phyloP scores from a whole-genome alignment of 2,888 invertebrate species.

The Eristalis intricaria region DNA sequence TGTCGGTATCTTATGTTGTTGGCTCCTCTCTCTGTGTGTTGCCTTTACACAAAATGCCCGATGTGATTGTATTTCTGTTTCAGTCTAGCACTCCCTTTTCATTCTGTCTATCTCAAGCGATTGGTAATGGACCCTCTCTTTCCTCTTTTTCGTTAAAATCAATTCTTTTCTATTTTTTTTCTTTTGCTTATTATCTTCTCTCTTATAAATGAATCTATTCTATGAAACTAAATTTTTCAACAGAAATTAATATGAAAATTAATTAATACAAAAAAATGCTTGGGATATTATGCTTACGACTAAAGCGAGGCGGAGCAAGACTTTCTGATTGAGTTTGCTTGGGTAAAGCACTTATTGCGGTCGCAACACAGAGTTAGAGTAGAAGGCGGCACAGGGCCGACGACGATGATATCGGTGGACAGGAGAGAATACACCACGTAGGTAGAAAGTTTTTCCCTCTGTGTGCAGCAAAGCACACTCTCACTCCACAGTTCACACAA shows the following conservation, averaged over 20 bases:
- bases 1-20: slow-evolving; percentile 24
- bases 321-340: not conserved
- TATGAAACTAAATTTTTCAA: slow-evolving; percentile 52
- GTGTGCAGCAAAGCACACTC: slow-evolving; percentile 41
- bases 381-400: slow-evolving; percentile 1
- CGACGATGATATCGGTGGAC: slow-evolving; percentile 8
- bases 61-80: slow-evolving; percentile 47
- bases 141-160: slow-evolving; percentile 68
- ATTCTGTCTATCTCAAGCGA: slow-evolving; percentile 18
- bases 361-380: not conserved
- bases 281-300: slow-evolving; percentile 34
- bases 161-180: slow-evolving; percentile 60
- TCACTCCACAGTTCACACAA: slow-evolving; percentile 28
- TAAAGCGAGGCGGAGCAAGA: not conserved
- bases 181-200: slow-evolving; percentile 15
- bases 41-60: slow-evolving; percentile 65
- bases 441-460: slow-evolving; percentile 65
- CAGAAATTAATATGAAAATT: slow-evolving; percentile 30
- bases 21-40: slow-evolving; percentile 24
- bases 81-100: slow-evolving; percentile 32
- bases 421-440: slow-evolving; percentile 63
- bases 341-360: not conserved
- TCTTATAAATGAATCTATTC: slow-evolving; percentile 49
- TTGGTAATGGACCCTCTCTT: slow-evolving; percentile 26
- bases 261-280: slow-evolving; percentile 24